A percentile compares a stretch with the other conserved stretches of the same genome.
Conservation (phyloP, 2,888 invertebrate genomes). For the Diaprepes abbreviatus region DNA sequence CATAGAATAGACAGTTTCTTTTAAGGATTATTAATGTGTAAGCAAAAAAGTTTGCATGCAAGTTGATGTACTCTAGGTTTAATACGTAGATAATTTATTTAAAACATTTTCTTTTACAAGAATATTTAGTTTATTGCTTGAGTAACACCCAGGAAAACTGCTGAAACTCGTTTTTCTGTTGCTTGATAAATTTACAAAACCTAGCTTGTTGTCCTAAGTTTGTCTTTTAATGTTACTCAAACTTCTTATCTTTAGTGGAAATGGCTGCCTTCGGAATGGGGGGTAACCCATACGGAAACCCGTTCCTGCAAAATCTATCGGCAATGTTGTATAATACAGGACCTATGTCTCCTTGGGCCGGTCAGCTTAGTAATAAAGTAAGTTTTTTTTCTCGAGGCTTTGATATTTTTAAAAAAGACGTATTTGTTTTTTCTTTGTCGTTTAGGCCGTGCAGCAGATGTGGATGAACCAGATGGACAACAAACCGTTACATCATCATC, state of each 20-base stretch:
- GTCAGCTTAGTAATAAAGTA: slow-evolving; percentile 63
- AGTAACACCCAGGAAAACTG: not conserved
- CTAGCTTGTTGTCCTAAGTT: not conserved
- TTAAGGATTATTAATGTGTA: no score
- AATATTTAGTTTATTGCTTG: no score
- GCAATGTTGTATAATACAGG: slow-evolving; percentile 61
- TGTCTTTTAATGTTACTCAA: no score
- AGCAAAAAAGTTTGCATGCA: no score
- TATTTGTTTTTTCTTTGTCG: slow-evolving; percentile 7
- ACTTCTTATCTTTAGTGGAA: slow-evolving; percentile 73
- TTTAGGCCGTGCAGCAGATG: slow-evolving; percentile 72
- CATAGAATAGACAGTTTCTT: no score
- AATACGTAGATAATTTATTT: no score
- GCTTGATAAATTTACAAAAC: not conserved
- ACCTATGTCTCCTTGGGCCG: slow-evolving; percentile 61
- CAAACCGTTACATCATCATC: slow-evolving; percentile 61
- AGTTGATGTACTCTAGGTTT: no score
- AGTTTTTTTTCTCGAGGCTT: not conserved
- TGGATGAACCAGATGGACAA: slow-evolving; percentile 70
- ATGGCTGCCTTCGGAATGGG: slow-evolving; percentile 73
- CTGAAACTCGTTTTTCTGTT: not conserved
- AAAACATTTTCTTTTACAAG: no score
- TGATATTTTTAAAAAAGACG: not conserved
- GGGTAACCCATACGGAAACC: slow-evolving; percentile 63
- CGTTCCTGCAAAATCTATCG: slow-evolving; percentile 64